Percentiles rank a stretch among this genome's conserved stretches.
Evolutionary conservation across 2,113 vertebrate species (phyloP).

Genomic region (Gymnorhina tibicen): DNA sequence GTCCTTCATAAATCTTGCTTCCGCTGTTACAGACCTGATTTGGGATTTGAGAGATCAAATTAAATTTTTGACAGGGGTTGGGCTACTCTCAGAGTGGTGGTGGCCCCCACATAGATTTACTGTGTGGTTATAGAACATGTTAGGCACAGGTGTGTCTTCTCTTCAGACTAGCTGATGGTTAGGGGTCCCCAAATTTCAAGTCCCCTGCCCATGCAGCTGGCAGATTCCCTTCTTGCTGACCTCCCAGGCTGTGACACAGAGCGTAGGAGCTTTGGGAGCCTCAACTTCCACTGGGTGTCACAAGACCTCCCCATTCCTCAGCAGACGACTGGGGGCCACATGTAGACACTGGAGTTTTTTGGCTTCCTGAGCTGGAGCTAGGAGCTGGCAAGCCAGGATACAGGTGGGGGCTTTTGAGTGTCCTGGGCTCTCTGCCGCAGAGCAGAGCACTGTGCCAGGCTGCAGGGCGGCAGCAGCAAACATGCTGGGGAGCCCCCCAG

Average conservation of each 20-base stretch:
- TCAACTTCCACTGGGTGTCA: neutral
- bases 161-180: neutral
- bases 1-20: neutral
- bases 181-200: neutral
- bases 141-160: neutral
- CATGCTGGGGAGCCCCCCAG: neutral
- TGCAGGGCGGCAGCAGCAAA: fast-evolving
- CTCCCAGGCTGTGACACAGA: neutral
- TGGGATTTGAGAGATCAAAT: neutral
- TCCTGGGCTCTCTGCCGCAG: neutral
- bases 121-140: neutral
- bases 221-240: neutral
- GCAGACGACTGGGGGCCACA: neutral
- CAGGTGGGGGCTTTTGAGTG: neutral
- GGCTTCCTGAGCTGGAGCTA: neutral
- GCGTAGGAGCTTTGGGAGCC: neutral
- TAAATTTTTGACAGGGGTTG: neutral
- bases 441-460: fast-evolving
- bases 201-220: neutral
- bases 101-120: neutral
- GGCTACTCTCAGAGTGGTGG: neutral
- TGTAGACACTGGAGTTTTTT: neutral
- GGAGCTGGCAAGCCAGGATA: neutral
- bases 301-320: neutral
- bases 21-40: neutral